phyloP scores from a whole-genome alignment of 2,888 invertebrate species.

The Spisula subtruncata region DNA sequence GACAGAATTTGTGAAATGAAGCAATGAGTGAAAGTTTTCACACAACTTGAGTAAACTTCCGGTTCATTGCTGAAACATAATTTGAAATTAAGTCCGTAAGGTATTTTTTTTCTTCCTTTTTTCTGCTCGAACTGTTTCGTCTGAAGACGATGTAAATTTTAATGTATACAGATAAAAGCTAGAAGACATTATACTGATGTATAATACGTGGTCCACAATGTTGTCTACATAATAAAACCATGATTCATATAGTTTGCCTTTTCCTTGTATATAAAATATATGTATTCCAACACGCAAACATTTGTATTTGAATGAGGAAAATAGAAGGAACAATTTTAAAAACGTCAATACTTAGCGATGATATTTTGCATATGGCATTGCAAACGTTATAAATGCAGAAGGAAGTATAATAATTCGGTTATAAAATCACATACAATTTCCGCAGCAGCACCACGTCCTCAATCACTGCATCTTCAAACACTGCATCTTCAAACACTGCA shows the following conservation, averaged over 20 bases:
- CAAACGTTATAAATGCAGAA: too few relatives aligned
- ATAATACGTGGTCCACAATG: not conserved
- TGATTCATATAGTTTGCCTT: not conserved
- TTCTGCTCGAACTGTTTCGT: not conserved
- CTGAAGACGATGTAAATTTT: not conserved
- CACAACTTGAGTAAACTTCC: too few relatives aligned
- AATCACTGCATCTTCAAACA: too few relatives aligned
- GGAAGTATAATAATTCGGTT: too few relatives aligned
- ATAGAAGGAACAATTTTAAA: too few relatives aligned
- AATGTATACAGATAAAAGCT: not conserved
- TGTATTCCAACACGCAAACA: not conserved
- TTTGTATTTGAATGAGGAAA: not conserved
- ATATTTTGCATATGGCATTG: too few relatives aligned
- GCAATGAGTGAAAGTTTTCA: too few relatives aligned
- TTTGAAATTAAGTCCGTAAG: not conserved
- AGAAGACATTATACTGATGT: not conserved
- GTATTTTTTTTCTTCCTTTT: not conserved
- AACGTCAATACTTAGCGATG: too few relatives aligned
- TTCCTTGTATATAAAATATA: not conserved
- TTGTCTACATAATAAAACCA: conserved; percentile 8
- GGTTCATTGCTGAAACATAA: not conserved
- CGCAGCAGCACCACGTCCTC: too few relatives aligned
- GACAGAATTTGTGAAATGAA: too few relatives aligned
- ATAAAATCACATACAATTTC: too few relatives aligned
- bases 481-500: too few relatives aligned